These are phyloP conservation scores for Brienomyrus brachyistius DNA, from an alignment of 2,113 vertebrate species.

Conservation along the genomic window DNA sequence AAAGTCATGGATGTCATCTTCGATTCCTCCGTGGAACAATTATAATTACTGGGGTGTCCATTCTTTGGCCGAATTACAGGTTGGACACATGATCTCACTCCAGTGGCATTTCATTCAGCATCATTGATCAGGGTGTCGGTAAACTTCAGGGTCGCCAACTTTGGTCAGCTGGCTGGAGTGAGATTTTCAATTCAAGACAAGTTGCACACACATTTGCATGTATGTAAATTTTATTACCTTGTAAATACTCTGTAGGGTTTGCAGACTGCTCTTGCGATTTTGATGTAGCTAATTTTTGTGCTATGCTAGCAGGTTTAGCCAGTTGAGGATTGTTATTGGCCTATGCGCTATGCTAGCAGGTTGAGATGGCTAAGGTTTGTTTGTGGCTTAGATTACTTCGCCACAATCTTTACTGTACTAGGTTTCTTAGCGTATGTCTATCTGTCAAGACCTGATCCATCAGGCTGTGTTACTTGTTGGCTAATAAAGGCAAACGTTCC, in stretches of 20 bases:
- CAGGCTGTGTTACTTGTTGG: background rate
- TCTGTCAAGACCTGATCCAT: background rate
- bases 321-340: background rate
- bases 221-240: background rate
- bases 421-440: background rate
- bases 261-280: background rate
- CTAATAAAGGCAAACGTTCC: background rate
- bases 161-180: background rate
- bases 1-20: background rate
- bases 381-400: background rate
- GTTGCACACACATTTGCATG: background rate
- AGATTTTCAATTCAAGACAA: background rate
- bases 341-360: background rate
- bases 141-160: background rate
- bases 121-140: background rate
- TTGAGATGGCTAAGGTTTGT: background rate
- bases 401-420: background rate
- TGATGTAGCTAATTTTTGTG: background rate
- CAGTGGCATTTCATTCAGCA: background rate
- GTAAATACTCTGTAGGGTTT: background rate
- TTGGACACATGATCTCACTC: background rate
- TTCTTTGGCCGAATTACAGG: background rate
- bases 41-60: background rate
- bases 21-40: background rate
- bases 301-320: background rate